These are phyloP conservation scores for Phalloptychus januarius DNA, from an alignment of 2,797 vertebrate species.

Conservation along the genomic window DNA sequence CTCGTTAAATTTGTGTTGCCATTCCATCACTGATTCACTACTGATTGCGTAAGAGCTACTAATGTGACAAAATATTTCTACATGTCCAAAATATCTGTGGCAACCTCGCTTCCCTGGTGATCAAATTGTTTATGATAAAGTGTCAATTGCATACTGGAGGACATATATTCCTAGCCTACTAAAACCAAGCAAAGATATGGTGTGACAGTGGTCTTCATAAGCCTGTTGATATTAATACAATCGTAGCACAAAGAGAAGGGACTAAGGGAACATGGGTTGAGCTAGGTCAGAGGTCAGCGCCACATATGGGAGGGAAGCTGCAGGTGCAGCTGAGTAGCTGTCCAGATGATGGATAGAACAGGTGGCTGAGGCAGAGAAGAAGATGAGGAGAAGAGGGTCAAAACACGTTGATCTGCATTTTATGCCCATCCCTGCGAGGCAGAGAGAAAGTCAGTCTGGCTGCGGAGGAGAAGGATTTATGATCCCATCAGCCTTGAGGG, in stretches of 20 bases:
- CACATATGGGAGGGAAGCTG: constrained; percentile 33
- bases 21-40: not conserved
- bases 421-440: constrained; percentile 54
- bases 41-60: not conserved
- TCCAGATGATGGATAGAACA: constrained; percentile 73
- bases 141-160: no score
- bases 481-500: constrained; percentile 63
- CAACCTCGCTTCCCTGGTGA: not conserved
- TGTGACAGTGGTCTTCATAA: not conserved
- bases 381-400: constrained; percentile 20
- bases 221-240: not conserved
- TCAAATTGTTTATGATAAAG: no score
- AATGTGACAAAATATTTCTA: not conserved
- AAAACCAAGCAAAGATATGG: no score
- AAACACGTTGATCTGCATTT: constrained; percentile 69
- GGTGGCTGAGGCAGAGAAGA: constrained; percentile 38
- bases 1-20: not conserved
- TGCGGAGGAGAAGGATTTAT: constrained; percentile 62
- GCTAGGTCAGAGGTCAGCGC: constrained; percentile 41
- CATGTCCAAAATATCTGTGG: not conserved
- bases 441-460: constrained; percentile 62
- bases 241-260: not conserved
- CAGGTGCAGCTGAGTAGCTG: constrained; percentile 60
- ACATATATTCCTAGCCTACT: no score
- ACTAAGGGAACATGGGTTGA: not conserved